Percentiles rank a stretch among this genome's conserved stretches.
phyloP scores from a whole-genome alignment of 1,140 invertebrate genomes.

The Anthonomus grandis region DNA sequence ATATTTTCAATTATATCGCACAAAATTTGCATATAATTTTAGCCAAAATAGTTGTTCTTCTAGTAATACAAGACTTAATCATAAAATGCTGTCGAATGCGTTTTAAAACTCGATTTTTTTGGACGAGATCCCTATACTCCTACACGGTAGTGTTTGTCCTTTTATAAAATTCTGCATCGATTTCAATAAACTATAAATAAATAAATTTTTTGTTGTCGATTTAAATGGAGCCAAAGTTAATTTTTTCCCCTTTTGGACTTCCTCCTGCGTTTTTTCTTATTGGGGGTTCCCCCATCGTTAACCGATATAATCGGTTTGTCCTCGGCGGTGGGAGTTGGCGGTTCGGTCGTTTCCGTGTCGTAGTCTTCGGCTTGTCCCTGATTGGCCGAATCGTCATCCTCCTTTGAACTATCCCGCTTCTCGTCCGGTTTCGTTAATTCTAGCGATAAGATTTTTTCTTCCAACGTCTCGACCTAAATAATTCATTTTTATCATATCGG shows the following conservation, averaged over 20 bases:
- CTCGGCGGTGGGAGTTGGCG: conserved; percentile 40
- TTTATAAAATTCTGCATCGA: too few species aligned
- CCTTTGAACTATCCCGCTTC: neutral
- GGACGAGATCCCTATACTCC: too few species aligned
- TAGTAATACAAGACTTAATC: too few species aligned
- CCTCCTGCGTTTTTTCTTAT: conserved; percentile 41
- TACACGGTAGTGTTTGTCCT: too few species aligned
- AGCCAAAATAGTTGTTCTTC: too few species aligned
- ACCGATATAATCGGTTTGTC: conserved; percentile 37
- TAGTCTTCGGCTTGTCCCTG: conserved; percentile 19
- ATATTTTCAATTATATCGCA: too few species aligned
- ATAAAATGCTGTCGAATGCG: too few species aligned
- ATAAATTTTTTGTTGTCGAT: too few species aligned
- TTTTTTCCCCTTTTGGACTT: conserved; percentile 43
- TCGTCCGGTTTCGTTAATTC: conserved; percentile 60
- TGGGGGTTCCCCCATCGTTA: conserved; percentile 25
- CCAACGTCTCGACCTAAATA: conserved; percentile 76
- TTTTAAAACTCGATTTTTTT: too few species aligned
- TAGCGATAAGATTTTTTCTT: conserved; percentile 84
- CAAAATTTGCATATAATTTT: too few species aligned
- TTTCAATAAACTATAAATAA: too few species aligned
- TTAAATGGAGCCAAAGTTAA: too few species aligned
- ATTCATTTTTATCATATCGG: neutral
- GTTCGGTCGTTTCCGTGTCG: conserved; percentile 34
- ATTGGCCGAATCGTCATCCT: conserved; percentile 4